Conservation (phyloP, 1,140 invertebrate genomes). For the Aphis craccivora region DNA sequence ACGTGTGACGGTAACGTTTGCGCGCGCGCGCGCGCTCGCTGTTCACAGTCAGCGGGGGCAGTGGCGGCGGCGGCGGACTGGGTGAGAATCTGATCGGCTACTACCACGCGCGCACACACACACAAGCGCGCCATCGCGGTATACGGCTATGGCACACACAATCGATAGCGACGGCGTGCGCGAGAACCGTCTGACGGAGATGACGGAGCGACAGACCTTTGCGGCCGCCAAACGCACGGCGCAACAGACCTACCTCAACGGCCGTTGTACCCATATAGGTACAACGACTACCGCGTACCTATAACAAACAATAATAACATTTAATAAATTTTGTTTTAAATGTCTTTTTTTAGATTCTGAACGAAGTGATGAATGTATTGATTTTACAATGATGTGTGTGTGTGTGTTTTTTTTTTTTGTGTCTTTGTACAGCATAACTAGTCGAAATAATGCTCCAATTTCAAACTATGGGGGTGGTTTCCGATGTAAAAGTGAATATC, state of each 20-base stretch:
- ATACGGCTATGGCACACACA: neutral
- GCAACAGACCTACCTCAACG: slow-evolving; percentile 41
- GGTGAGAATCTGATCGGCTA: slow-evolving; percentile 18
- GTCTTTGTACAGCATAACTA: too few relatives aligned
- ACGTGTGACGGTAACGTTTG: neutral
- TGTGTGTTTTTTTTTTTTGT: too few relatives aligned
- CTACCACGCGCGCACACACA: neutral
- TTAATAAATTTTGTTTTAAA: too few relatives aligned
- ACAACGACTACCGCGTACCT: too few relatives aligned
- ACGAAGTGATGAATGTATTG: too few relatives aligned
- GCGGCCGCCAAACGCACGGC: neutral
- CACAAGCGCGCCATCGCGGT: neutral
- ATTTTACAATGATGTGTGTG: too few relatives aligned
- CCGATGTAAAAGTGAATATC: too few relatives aligned
- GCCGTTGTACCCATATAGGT: neutral
- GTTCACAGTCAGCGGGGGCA: neutral
- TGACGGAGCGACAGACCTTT: neutral
- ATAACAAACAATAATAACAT: too few relatives aligned
- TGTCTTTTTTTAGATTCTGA: too few relatives aligned
- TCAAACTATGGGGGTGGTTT: too few relatives aligned
- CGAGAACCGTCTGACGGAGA: neutral
- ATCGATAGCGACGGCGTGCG: slow-evolving; percentile 6
- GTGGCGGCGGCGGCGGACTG: neutral
- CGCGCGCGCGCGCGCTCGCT: neutral
- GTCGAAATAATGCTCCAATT: too few relatives aligned